Base-by-base conservation (phyloP, 2,888 invertebrate genomes). In the Stratiomys singularior region DNA sequence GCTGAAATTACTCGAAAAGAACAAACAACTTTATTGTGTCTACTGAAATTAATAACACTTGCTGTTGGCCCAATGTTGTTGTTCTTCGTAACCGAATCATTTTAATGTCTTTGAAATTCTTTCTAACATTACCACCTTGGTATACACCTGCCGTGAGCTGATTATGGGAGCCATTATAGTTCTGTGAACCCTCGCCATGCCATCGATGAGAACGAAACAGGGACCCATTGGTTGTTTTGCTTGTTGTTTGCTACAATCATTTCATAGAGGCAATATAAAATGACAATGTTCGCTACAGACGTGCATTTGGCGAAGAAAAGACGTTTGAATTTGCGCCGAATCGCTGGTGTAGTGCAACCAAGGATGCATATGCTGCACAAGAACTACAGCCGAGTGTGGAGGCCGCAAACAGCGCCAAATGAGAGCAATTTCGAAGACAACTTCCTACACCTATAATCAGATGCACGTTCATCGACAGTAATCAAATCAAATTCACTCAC, bases 381-480 rank as follows among this genome's bases (percentile, higher is more conserved):
- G n/a, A n/a, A 9, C 9, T 15, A 47, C 13, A 21, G 44, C 60
- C n/a, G 21, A 7, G 46, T 23, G 9, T 30, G 21, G 9, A 13
- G 21, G 3, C 37, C 37, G 3, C 37, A 37, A 37, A 30, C 30
- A 28, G 44, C 15, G 66, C 44, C 66, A 66, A 66, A 37, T 44
- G 44, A 37, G 27, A 27, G 58, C 44, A 74, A 74, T 74, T 74
- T 74, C 37, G 37, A 74, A 74, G 74, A 74, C 37, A 46, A 58
- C 74, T 74, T 58, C 58, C 60, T 74, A 87, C 86, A 86, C 85
- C 85, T 86, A 87, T 86, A 86, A 86, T 86, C 86, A 86, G 86
- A 82, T 83, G 85, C 86, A 87, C 87, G 87, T 86, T 85, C 86
- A 85, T 86, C 86, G 86, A 87, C 84, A 84, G 85, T 87, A 87